Evolutionary conservation across 2,888 invertebrate species (phyloP).

Genomic region (Hedychridium roseum): DNA sequence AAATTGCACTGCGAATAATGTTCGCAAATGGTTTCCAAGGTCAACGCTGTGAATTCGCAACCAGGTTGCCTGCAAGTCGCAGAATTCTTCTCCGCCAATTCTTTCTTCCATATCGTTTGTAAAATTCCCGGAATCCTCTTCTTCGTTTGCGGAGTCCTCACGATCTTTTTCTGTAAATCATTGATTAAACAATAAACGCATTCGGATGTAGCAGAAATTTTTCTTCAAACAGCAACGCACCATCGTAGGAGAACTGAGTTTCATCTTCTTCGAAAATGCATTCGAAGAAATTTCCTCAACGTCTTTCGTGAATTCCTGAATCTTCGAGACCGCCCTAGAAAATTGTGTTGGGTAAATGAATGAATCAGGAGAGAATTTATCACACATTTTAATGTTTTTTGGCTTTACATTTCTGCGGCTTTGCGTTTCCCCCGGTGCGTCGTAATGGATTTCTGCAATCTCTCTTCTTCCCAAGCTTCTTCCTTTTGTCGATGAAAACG

Average conservation of each 20-base stretch:
- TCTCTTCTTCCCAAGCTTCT: slow-evolving; percentile 24
- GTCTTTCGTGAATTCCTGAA: slow-evolving; percentile 50
- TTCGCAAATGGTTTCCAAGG: slow-evolving; percentile 46
- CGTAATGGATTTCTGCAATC: neutral
- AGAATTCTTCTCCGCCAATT: slow-evolving; percentile 34
- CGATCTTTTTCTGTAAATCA: slow-evolving; percentile 35
- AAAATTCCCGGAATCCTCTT: slow-evolving; percentile 43
- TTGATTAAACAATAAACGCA: slow-evolving; percentile 2
- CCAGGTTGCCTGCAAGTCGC: slow-evolving; percentile 50
- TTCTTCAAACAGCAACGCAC: slow-evolving; percentile 33
- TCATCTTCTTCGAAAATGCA: slow-evolving; percentile 32
- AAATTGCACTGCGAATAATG: slow-evolving; percentile 53
- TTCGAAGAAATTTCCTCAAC: slow-evolving; percentile 28
- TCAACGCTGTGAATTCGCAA: slow-evolving; percentile 43
- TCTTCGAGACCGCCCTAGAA: slow-evolving; percentile 52
- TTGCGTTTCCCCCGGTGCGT: slow-evolving; percentile 49
- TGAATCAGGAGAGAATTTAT: no score
- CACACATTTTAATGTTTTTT: neutral
- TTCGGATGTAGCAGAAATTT: no score
- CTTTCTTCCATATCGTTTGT: slow-evolving; percentile 46
- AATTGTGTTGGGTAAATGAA: neutral
- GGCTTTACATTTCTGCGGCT: slow-evolving; percentile 63
- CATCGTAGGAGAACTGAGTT: slow-evolving; percentile 17
- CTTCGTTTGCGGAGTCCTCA: slow-evolving; percentile 21
- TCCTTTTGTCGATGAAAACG: slow-evolving; percentile 62